A percentile compares a stretch with the other conserved stretches of the same genome.
Conservation (phyloP, 2,888 invertebrate genomes). For the Eupithecia subumbrata region DNA sequence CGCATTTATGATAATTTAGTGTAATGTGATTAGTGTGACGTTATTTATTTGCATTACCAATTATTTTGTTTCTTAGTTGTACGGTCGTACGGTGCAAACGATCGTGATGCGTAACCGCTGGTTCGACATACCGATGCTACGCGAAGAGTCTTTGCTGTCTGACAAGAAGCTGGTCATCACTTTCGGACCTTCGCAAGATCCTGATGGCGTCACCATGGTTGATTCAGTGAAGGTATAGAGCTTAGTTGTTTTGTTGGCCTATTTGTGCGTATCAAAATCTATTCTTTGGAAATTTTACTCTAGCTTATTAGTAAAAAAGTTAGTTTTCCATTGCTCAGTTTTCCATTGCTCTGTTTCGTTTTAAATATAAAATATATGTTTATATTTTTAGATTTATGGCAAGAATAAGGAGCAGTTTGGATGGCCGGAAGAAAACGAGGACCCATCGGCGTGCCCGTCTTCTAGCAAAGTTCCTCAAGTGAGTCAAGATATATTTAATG, state of each 20-base stretch:
- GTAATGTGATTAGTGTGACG: too few relatives aligned
- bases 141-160: conserved; percentile 96
- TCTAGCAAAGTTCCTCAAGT: conserved; percentile 76
- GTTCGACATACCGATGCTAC: conserved; percentile 97
- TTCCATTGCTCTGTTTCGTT: background rate
- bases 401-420: conserved; percentile 98
- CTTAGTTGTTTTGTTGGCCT: background rate
- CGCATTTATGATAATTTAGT: too few relatives aligned
- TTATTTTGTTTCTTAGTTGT: conserved; percentile 73
- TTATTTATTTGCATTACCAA: background rate
- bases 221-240: conserved; percentile 94
- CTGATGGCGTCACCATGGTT: conserved; percentile 94
- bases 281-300: background rate
- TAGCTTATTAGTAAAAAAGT: background rate
- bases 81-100: conserved; percentile 90
- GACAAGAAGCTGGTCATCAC: conserved; percentile 94
- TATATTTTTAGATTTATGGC: conserved; percentile 87
- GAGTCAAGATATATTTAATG: conserved; percentile 34
- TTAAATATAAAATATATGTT: background rate
- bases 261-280: background rate
- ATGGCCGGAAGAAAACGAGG: conserved; percentile 98
- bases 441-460: conserved; percentile 81
- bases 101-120: conserved; percentile 91
- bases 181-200: conserved; percentile 94
- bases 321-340: background rate